phyloP scores from a whole-genome alignment of 2,888 invertebrate species.

The Napeogenes sylphis region DNA sequence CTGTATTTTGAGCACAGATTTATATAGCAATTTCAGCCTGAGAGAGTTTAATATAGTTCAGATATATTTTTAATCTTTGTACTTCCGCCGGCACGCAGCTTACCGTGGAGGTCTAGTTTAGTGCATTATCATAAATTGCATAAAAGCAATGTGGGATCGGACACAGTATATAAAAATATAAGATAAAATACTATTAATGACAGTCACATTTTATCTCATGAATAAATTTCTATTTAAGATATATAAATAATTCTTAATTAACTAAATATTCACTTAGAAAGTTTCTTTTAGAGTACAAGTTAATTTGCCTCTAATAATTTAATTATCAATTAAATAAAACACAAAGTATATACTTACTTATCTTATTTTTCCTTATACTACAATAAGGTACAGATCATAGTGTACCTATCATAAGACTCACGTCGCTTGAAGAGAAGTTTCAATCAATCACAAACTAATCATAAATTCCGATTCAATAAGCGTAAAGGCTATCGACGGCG shows the following conservation, averaged over 20 bases:
- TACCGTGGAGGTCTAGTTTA: conserved; percentile 36
- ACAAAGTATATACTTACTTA: not conserved
- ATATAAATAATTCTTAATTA: too few species aligned
- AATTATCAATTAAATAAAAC: too few species aligned
- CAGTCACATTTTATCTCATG: not conserved
- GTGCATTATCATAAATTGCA: conserved; percentile 70
- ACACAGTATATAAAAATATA: conserved; percentile 44
- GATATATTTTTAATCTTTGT: conserved; percentile 32
- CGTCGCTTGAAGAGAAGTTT: conserved; percentile 61
- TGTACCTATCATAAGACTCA: conserved; percentile 72
- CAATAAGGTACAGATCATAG: conserved; percentile 42
- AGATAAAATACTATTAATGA: not conserved
- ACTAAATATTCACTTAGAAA: too few species aligned
- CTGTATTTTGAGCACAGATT: too few species aligned
- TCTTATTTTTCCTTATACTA: conserved; percentile 44
- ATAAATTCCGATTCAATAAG: conserved; percentile 74
- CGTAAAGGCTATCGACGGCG: conserved; percentile 57
- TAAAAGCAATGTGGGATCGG: conserved; percentile 57
- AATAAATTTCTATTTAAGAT: too few species aligned
- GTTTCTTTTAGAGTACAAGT: too few species aligned
- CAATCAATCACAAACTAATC: conserved; percentile 76
- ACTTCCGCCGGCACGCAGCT: conserved; percentile 35
- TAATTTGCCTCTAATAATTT: too few species aligned
- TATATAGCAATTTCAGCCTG: too few species aligned
- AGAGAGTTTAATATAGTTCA: too few species aligned